Evolutionary conservation across 2,113 vertebrate species (phyloP).

Genomic region (mouse (Mus musculus)): DNA sequence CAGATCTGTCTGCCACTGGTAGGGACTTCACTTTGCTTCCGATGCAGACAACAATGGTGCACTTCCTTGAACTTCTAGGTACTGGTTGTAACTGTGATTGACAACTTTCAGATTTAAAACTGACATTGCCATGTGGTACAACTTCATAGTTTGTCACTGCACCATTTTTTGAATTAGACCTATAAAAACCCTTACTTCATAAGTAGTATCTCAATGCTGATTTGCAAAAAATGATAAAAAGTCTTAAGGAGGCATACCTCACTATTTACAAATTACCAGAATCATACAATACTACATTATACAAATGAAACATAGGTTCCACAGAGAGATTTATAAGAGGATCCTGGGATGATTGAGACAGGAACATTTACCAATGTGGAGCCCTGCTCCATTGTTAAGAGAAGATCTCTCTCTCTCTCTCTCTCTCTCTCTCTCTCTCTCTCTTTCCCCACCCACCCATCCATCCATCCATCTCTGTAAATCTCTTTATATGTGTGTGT

Average conservation of each 20-base stretch:
- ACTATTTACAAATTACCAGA: background rate
- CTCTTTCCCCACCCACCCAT: too few species aligned
- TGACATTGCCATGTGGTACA: background rate
- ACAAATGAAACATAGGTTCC: background rate
- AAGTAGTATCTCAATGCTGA: background rate
- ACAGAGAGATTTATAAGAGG: background rate
- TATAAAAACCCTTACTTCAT: background rate
- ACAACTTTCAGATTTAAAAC: background rate
- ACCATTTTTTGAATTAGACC: background rate
- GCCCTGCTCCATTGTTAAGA: too few species aligned
- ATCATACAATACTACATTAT: background rate
- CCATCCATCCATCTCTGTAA: background rate
- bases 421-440: too few species aligned
- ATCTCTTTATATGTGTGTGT: background rate
- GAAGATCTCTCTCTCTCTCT: background rate
- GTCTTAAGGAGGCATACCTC: background rate
- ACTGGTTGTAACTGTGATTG: background rate
- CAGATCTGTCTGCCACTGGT: background rate
- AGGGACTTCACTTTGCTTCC: background rate
- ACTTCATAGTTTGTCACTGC: background rate
- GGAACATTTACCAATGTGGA: too few species aligned
- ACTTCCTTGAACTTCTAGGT: background rate
- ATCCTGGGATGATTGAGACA: background rate
- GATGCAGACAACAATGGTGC: background rate
- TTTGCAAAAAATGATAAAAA: background rate